phyloP scores from a whole-genome alignment of 2,888 invertebrate species.

The Cheilosia vulpina region DNA sequence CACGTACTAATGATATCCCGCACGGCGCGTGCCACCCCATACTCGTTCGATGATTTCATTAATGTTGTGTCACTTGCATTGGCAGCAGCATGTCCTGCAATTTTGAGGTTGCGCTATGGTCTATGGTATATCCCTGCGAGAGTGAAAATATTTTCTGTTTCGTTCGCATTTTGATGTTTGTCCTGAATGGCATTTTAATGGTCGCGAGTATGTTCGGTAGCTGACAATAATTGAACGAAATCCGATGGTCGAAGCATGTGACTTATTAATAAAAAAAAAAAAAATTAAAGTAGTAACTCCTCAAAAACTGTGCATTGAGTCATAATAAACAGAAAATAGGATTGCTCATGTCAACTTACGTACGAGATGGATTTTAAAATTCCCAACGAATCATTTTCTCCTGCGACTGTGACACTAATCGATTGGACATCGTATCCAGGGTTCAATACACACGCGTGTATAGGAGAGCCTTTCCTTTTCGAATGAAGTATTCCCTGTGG shows the following conservation, averaged over 20 bases:
- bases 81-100: slow-evolving; percentile 14
- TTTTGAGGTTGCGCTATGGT: slow-evolving; percentile 17
- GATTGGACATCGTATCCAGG: slow-evolving; percentile 55
- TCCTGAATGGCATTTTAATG: slow-evolving; percentile 43
- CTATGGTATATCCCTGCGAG: not conserved
- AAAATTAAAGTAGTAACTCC: not conserved
- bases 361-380: slow-evolving; percentile 57
- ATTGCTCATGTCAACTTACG: slow-evolving; percentile 39
- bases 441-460: slow-evolving; percentile 50
- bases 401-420: slow-evolving; percentile 61
- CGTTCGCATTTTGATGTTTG: slow-evolving; percentile 41
- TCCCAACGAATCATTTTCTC: slow-evolving; percentile 48
- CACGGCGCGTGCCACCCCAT: slow-evolving; percentile 4
- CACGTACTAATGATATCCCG: slow-evolving; percentile 56
- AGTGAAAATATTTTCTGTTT: slow-evolving; percentile 19
- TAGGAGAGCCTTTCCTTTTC: not conserved
- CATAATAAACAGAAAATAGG: not conserved
- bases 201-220: slow-evolving; percentile 25
- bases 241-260: not conserved
- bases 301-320: not conserved
- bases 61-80: slow-evolving; percentile 35
- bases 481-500: not conserved
- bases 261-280: slow-evolving; percentile 5
- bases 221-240: slow-evolving; percentile 49
- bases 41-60: slow-evolving; percentile 27